Base-by-base conservation (phyloP, 2,113 vertebrate species). In the Megalops atlanticus region DNA sequence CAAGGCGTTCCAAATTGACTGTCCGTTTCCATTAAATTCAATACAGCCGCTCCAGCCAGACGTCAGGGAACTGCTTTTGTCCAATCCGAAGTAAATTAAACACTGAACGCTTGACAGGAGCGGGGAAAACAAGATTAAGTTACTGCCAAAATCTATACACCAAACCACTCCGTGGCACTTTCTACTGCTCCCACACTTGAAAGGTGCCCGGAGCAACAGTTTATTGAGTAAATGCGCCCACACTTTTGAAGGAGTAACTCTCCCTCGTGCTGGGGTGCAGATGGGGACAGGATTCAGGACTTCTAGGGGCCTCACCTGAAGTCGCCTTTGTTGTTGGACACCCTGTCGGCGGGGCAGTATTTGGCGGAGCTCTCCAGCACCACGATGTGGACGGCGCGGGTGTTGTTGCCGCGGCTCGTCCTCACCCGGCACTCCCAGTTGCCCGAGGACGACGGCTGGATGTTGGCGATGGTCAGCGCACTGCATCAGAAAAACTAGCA, bases 341-440 rank as follows among this genome's bases (percentile, higher is more conserved):
- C 90, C 2, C 95, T 94, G 82, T 99, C 97, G 0, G 96, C 94
- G 10, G 93, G 92, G 18, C 98, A 99, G 84, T 98, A 97, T 76
- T 97, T 95, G 0, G 97, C 96, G 38, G 97, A 96, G 83, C 95
- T 98, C 87, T 99, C 96, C 84, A 99, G 86, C 2, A 99, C 98
- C 79, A 98, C 94, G 4, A 99, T 97, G 81, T 97, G 95, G 35
- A 99, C 97, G 0, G 95, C 96, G 80, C 96, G 94, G 0, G 96
- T 98, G 83, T 95, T 98, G 91, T 99, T 99, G 10, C 98, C 97
- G 52, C 97, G 94, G 86, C 95, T 96, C 0, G 97, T 97, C 84
- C 96, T 92, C 24, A 99, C 95, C 0, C 95, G 96, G 81, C 98
- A 99, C 81, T 98, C 97, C 98, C 98, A 99, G 87, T 96, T 97